Evolutionary conservation across 2,113 vertebrate species (phyloP), one percentile per base, ranked within the genome.

Genomic region (Lampris incognitus): DNA sequence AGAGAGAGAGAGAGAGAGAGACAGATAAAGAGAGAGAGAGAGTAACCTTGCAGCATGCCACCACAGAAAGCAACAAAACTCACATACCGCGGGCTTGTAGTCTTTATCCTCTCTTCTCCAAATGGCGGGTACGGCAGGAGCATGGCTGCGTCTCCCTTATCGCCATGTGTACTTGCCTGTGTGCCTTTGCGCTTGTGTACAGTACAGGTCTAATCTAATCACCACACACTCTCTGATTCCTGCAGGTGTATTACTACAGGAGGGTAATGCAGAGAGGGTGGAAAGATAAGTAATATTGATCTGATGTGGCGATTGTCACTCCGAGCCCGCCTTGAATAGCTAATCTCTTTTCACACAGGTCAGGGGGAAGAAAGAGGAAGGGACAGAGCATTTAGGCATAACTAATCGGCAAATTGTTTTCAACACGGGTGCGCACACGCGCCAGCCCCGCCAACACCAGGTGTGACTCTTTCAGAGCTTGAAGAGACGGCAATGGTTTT

Each of bases 271-370:
- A 78, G 83, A 79, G 86, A 80, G 78, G 36, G 51, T 24, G 60
- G 42, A 41, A 57, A 88, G 93, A 93, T 94, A 89, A 93, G 89
- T 84, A 39, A 74, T 88, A 93, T 91, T 88, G 93, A 94, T 94
- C 91, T 87, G 86, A 91, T 86, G 76, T 67, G 61, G 68, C 66
- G 88, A 90, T 91, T 91, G 89, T 88, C 87, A 85, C 88, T 84
- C 64, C 24, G 65, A 72, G 80, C 73, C 75, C 69, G 86, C 87
- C 81, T 89, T 88, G 84, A 89, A 88, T 90, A 82, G 88, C 83
- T 91, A 92, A 93, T 93, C 90, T 90, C 79, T 82, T 89, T 85
- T 75, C 79, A 83, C 82, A 82, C 61, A 68, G 90, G 90, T 90
- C 91, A 87, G 76, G 37, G 72, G 76, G 85, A 92, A 91, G 77